phyloP scores from a whole-genome alignment of 2,113 vertebrate genomes.

The Gulo gulo region DNA sequence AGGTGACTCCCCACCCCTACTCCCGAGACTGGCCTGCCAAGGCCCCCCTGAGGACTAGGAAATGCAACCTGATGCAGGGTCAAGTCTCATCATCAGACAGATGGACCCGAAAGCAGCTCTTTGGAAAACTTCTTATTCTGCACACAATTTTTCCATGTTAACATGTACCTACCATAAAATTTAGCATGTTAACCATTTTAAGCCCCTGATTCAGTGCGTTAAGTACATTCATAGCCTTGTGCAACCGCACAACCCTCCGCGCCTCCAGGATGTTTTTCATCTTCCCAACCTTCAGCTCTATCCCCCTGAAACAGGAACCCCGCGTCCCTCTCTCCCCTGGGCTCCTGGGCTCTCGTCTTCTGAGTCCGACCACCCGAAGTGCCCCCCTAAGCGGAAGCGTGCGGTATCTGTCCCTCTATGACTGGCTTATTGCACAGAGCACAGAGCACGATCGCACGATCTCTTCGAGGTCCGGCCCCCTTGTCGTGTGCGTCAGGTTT shows the following conservation, averaged over 20 bases:
- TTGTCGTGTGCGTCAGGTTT: accelerated
- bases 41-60: neutral
- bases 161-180: neutral
- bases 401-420: too few relatives aligned
- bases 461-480: accelerated
- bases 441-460: accelerated
- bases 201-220: too few relatives aligned
- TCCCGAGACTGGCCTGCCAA: neutral
- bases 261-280: neutral
- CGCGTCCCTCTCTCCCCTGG: too few relatives aligned
- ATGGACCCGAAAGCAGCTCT: neutral
- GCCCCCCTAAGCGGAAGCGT: accelerated
- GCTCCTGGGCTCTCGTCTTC: neutral
- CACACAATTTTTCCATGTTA: neutral
- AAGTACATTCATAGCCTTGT: accelerated
- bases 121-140: neutral
- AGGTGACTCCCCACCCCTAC: neutral
- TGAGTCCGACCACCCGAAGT: neutral
- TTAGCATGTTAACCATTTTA: neutral
- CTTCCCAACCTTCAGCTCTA: neutral
- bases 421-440: neutral
- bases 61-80: neutral
- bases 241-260: neutral
- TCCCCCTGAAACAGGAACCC: neutral
- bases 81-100: neutral